Conservation (phyloP, 2,888 invertebrate genomes). For the Heliconius erato region DNA sequence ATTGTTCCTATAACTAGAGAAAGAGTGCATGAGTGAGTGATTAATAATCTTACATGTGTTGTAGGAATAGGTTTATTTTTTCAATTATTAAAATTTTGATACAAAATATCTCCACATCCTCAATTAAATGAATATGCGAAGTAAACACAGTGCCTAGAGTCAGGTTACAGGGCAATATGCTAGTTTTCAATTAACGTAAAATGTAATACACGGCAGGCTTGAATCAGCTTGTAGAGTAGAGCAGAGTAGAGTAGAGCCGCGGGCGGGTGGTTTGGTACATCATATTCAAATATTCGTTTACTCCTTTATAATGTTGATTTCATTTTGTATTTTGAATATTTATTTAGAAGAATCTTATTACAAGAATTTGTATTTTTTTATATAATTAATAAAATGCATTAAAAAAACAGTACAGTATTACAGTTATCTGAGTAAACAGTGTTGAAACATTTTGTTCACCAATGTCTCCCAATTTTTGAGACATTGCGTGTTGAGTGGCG, state of each 20-base stretch:
- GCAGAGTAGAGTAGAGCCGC: background rate
- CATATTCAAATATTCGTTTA: constrained; percentile 4
- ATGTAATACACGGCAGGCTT: constrained; percentile 15
- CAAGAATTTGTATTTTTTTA: background rate
- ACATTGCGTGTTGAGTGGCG: too few relatives aligned
- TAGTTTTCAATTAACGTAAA: constrained; percentile 28
- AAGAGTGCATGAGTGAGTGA: too few relatives aligned
- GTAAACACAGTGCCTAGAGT: constrained; percentile 3
- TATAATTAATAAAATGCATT: too few relatives aligned
- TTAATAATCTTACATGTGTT: too few relatives aligned
- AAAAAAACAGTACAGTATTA: too few relatives aligned
- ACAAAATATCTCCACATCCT: background rate
- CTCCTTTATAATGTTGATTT: background rate
- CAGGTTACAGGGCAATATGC: constrained; percentile 14
- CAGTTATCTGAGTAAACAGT: too few relatives aligned
- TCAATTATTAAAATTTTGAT: background rate
- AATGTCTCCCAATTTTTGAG: too few relatives aligned
- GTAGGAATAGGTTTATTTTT: too few relatives aligned
- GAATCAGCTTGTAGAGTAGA: constrained; percentile 16
- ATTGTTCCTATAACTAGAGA: too few relatives aligned
- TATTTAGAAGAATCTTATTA: background rate
- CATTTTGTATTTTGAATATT: background rate
- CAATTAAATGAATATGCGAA: background rate
- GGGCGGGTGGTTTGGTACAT: background rate
- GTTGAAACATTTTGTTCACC: too few relatives aligned